Evolutionary conservation across 2,888 invertebrate species (phyloP).

Genomic region (Apotomis capreana): DNA sequence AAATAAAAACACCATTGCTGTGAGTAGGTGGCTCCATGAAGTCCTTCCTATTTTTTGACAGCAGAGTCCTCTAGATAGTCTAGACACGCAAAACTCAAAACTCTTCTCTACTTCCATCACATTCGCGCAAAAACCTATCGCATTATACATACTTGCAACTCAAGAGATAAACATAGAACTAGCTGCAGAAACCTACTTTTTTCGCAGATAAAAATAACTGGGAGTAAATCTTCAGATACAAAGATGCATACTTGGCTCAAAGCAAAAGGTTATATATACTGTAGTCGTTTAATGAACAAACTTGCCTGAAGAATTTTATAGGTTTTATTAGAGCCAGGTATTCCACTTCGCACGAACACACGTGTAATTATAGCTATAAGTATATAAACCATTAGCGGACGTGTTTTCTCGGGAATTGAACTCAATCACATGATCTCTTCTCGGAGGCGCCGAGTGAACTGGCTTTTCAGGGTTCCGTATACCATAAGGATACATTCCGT

Average conservation of each 20-base stretch:
- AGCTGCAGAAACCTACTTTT: constrained; percentile 9
- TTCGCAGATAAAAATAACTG: constrained; percentile 23
- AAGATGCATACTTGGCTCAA: constrained; percentile 6
- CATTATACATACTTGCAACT: constrained; percentile 1
- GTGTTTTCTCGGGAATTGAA: constrained; percentile 35
- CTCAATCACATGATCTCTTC: constrained; percentile 20
- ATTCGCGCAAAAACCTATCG: background rate
- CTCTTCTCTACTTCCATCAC: background rate
- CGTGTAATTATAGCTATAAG: constrained; percentile 6
- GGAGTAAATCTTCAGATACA: constrained; percentile 4
- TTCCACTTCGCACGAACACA: constrained; percentile 2
- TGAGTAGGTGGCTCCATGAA: no score
- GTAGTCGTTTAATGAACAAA: background rate
- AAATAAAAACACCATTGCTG: no score
- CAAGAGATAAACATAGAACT: constrained; percentile 1
- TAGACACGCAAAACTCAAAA: no score
- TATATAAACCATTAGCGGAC: constrained; percentile 16
- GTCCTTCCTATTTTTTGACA: no score
- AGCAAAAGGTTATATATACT: constrained; percentile 5
- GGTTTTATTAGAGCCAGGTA: constrained; percentile 22
- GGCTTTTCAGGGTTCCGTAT: background rate
- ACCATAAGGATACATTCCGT: no score
- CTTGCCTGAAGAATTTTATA: constrained; percentile 1
- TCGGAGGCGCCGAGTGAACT: constrained; percentile 1
- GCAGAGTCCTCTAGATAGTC: no score